Base-by-base conservation (phyloP, 2,888 invertebrate genomes). In the Alviniconcha strummeri region DNA sequence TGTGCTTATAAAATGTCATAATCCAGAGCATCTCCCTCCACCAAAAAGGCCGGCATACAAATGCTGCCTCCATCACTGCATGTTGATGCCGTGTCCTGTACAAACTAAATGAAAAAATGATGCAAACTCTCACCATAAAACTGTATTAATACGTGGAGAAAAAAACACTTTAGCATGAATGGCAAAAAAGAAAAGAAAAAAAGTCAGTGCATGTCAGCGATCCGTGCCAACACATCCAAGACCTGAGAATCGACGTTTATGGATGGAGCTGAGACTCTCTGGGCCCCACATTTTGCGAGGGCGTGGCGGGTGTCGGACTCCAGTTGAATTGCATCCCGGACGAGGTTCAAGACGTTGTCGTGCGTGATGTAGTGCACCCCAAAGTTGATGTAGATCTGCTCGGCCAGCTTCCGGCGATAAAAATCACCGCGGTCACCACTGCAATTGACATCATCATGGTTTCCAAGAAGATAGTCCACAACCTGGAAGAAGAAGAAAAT, bases 341-440 rank as follows among this genome's bases (percentile, higher is more conserved):
- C 90, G 17, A 92, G 85, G 7, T 84, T 86, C 69, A 89, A 80
- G 4, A 92, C 87, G 72, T 92, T 92, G 15, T 56, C 84, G 83
- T 92, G 91, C 11, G 89, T 89, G 13, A 92, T 88, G 55, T 91
- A 90, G 54, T 90, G 88, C 52, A 91, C 87, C 8, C 89, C 87
- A 82, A 88, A 92, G 52, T 89, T 87, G 19, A 89, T 77, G 83
- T 89, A 90, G n/a, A 92, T 86, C 84, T 92, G 90, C 84, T 91
- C 91, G 5, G 91, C 91, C 76, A 92, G 84, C 83, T 91, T 90
- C n/a, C 91, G 85, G 54, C 90, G 84, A 84, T 91, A 92, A 85
- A 92, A 90, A 83, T 92, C 91, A n/a, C 91, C 91, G 19, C 91
- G 85, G 84, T 92, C 90, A 1, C 91, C 91, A 6, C 88, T 88